Conservation (phyloP, 30 jellyfish, hydroid and myxozoan genomes). For the Cassiopea xamachana region DNA sequence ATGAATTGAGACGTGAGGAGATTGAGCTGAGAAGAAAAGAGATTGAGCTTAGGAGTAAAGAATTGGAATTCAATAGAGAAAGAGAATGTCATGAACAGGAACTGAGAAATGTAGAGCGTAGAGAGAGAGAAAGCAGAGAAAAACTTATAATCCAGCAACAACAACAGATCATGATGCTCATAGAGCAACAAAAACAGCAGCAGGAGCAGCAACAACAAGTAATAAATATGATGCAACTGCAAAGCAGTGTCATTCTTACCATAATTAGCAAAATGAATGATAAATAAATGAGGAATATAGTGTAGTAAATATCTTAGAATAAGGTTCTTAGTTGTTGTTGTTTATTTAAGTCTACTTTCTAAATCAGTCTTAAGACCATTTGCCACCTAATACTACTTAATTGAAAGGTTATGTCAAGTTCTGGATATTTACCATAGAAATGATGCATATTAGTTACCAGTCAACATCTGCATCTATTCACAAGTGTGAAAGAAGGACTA, state of each 20-base stretch:
- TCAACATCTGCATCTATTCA: not conserved
- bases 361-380: not conserved
- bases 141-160: not conserved
- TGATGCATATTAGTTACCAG: not conserved
- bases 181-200: not conserved
- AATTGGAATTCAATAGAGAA: not conserved
- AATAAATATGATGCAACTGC: not conserved
- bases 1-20: not conserved
- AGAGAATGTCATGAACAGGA: not conserved
- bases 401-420: not conserved
- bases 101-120: not conserved
- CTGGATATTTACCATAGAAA: not conserved
- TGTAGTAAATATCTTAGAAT: too few species aligned
- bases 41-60: not conserved
- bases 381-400: not conserved
- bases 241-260: not conserved
- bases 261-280: not conserved
- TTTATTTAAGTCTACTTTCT: not conserved
- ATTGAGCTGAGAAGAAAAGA: not conserved
- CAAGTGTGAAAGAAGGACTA: not conserved
- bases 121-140: constrained; percentile 5
- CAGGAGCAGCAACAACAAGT: not conserved
- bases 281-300: not conserved
- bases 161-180: not conserved
- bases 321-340: not conserved